These are phyloP conservation scores for Aporophyla nigra DNA, from an alignment of 2,888 invertebrate genomes.

Conservation along the genomic window DNA sequence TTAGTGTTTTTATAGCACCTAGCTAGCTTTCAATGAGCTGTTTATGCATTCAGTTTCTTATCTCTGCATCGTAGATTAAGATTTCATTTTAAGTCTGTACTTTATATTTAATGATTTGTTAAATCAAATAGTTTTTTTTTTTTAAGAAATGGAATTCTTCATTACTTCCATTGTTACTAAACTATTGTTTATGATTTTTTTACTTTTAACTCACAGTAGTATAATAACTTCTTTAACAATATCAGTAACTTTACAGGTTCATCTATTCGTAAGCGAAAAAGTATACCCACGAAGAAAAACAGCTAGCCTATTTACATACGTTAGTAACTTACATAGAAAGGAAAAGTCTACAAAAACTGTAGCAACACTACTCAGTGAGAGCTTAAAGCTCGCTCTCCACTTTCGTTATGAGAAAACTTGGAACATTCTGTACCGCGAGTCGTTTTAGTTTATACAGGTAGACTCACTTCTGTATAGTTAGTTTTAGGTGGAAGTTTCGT, in stretches of 20 bases:
- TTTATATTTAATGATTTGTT: not conserved
- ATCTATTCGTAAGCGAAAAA: constrained; percentile 3
- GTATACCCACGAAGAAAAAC: constrained; percentile 20
- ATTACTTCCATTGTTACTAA: not conserved
- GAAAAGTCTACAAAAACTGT: constrained; percentile 64
- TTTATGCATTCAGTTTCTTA: constrained; percentile 15
- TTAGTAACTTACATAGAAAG: constrained; percentile 50
- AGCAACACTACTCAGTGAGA: constrained; percentile 57
- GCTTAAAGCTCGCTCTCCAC: constrained; percentile 71
- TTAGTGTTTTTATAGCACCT: constrained; percentile 20
- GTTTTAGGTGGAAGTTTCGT: constrained; percentile 34
- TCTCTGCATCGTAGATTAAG: not conserved
- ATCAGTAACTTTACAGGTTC: not conserved
- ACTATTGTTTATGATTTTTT: not conserved
- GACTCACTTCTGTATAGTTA: constrained; percentile 20
- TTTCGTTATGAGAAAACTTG: constrained; percentile 81
- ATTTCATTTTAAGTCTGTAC: not conserved
- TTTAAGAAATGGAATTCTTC: not conserved
- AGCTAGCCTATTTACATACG: constrained; percentile 48
- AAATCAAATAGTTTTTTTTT: not conserved
- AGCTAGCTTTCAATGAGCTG: constrained; percentile 24
- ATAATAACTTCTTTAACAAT: not conserved
- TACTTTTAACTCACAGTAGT: not conserved
- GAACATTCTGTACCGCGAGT: constrained; percentile 65
- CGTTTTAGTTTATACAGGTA: constrained; percentile 20